Evolutionary conservation across 2,113 vertebrate genomes (phyloP), one percentile per base, ranked within the genome.

Genomic region (Colius striatus): DNA sequence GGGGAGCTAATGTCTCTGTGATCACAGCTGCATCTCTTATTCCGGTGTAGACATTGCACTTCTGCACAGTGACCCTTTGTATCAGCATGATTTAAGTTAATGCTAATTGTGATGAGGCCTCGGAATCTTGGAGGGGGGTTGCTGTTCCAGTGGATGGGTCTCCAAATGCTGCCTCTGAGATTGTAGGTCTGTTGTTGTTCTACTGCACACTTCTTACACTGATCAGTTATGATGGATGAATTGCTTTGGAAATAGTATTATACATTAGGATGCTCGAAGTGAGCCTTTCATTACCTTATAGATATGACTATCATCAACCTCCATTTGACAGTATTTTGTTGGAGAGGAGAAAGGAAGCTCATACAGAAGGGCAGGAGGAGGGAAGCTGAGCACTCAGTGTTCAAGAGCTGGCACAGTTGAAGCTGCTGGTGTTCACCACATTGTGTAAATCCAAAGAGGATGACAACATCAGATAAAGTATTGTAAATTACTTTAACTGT

Each of bases 351-450:
- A 23, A 43, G 43, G 58, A 25, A 43, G 70, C 18, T 50, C 0
- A 1, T 1, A 4, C 4, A 34, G 62, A 22, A 50, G n/a, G 50
- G 36, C 50, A 11, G 66, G 30, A 71, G 48, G 22, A 61, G 22
- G 70, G 48, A 48, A 47, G 47, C 29, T 22, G 76, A n/a, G 57
- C 2, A 11, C 55, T 58, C 38, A 47, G 48, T 57, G 71, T 30
- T 66, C 1, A 0, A 2, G 11, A 81, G 57, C 45, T 2, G 0
- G 16, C 2, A 5, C 2, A 1, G 50, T 25, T 25, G 57, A 82
- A 88, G 32, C 78, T 27, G 79, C 45, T 67, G 66, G 85, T 58
- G 15, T 9, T 91, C 80, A 26, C 58, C 23, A 11, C 12, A 65
- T 45, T 81, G 68, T 55, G n/a, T 60, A 26, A 38, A 60, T 23